These are phyloP conservation scores for Acinonyx jubatus DNA, from an alignment of 2,113 vertebrate species.

Conservation along the genomic window DNA sequence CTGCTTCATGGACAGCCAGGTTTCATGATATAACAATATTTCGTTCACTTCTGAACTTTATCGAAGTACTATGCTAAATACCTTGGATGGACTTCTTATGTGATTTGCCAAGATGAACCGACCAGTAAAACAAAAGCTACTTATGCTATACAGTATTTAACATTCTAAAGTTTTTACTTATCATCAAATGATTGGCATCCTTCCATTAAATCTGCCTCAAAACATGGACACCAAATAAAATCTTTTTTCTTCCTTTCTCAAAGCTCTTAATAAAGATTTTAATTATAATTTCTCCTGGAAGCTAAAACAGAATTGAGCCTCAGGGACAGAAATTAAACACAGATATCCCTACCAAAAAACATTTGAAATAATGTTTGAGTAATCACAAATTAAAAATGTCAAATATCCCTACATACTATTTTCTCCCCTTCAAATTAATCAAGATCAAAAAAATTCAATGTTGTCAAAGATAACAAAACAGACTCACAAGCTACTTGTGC, in stretches of 20 bases:
- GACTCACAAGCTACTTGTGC: neutral
- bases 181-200: neutral
- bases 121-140: neutral
- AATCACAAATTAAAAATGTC: neutral
- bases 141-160: neutral
- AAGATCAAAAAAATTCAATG: neutral
- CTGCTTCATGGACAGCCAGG: neutral
- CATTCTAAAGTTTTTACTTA: slow-evolving; percentile 19
- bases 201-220: slow-evolving; percentile 21
- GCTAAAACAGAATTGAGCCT: neutral
- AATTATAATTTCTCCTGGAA: neutral
- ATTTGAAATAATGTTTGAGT: neutral
- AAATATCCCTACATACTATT: neutral
- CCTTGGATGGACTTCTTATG: neutral
- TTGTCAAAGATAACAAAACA: neutral
- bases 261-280: neutral
- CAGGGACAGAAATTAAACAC: neutral
- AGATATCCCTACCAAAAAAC: neutral
- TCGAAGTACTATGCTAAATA: neutral
- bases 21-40: neutral
- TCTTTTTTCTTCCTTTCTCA: slow-evolving; percentile 9
- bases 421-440: neutral
- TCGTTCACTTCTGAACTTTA: neutral
- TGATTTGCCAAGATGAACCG: neutral
- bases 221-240: neutral